Base-by-base conservation (phyloP, 2,113 vertebrate species). In the Nibea coibor region DNA sequence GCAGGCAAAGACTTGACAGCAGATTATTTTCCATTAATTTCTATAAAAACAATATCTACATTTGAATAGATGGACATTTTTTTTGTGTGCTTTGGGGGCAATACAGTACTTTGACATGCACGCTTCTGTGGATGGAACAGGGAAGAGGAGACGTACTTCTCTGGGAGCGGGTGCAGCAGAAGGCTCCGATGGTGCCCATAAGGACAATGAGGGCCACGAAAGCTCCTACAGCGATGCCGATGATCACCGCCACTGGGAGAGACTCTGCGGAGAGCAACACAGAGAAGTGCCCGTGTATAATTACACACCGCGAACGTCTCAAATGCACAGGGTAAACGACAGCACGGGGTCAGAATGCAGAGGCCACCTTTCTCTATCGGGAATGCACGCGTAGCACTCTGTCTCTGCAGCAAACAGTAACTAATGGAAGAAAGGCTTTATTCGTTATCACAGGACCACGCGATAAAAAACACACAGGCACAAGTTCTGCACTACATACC, bases 111-210 rank as follows among this genome's bases (percentile, higher is more conserved):
- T 69, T 70, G 58, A 58, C 83, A 91, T 84, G 81, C 91, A 65
- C 70, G 87, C 74, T 81, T 70, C 2, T 28, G 16, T 72, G 62
- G 63, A 17, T 28, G 24, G 10, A 24, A 70, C 43, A 47, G 45
- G 42, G 51, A 35, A 62, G 45, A 68, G 70, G 59, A 42, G 57
- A 95, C 98, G 81, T 97, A 99, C 98, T 99, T 96, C 98, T 97
- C 93, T 99, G 98, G 50, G 97, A 97, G 39, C 98, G 98, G 45
- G 98, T 97, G 17, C 98, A 99, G 93, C 98, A 99, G 95, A 99
- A 99, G 10, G 98, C 98, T 51, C 97, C 97, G 24, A 99, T 97
- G 93, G 98, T 99, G 91, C 97, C 98, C 96, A 98, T 96, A 87
- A 99, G 94, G 86, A 99, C 97, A 66, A 99, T 96, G 94, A 99